Conservation (phyloP, 2,888 invertebrate genomes). For the Harpalus rufipes region DNA sequence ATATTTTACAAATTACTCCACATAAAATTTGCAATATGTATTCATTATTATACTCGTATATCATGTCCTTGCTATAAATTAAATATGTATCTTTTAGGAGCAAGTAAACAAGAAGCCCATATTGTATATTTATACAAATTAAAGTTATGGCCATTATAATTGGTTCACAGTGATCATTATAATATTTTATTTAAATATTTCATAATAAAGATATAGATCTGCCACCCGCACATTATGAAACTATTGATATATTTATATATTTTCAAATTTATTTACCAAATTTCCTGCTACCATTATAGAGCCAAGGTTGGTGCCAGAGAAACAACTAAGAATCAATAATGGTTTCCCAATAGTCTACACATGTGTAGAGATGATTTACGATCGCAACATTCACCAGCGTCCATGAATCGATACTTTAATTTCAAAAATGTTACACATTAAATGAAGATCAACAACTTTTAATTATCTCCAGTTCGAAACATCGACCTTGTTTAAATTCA, state of each 20-base stretch:
- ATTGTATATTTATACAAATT: background rate
- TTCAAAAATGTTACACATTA: slow-evolving; percentile 61
- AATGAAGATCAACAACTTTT: slow-evolving; percentile 65
- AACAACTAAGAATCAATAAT: slow-evolving; percentile 45
- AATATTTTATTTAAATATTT: slow-evolving; percentile 45
- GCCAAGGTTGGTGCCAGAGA: slow-evolving; percentile 31
- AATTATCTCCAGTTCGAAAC: slow-evolving; percentile 42
- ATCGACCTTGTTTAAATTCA: slow-evolving; percentile 49
- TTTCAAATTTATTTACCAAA: slow-evolving; percentile 48
- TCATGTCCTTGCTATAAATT: background rate
- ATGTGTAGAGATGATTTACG: slow-evolving; percentile 55
- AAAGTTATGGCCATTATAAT: slow-evolving; percentile 31
- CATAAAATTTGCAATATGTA: no score
- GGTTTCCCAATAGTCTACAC: slow-evolving; percentile 45
- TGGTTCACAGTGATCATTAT: background rate
- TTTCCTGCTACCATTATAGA: slow-evolving; percentile 49
- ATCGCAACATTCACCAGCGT: slow-evolving; percentile 51
- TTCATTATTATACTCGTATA: background rate
- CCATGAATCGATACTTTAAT: slow-evolving; percentile 48
- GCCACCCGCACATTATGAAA: slow-evolving; percentile 45
- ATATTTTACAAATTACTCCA: no score
- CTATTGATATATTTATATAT: slow-evolving; percentile 36
- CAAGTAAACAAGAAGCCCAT: slow-evolving; percentile 23
- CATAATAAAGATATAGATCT: slow-evolving; percentile 48
- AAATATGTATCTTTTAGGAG: background rate